A percentile compares a stretch with the other conserved stretches of the same genome.
These are phyloP conservation scores for Eupithecia abbreviata DNA, from an alignment of 2,888 invertebrate genomes.

Conservation along the genomic window DNA sequence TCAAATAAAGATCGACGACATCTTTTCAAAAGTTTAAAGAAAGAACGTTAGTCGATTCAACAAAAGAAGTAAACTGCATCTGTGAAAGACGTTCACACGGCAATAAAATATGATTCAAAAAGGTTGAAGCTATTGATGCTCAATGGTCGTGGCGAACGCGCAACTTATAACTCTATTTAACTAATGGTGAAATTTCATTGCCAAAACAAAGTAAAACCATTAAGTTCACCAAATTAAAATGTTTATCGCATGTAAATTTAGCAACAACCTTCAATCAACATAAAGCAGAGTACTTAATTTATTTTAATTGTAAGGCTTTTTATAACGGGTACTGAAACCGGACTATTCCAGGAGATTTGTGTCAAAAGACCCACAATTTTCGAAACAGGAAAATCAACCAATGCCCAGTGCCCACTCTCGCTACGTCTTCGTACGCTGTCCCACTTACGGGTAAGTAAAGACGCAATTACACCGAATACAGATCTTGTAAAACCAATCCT, in stretches of 20 bases:
- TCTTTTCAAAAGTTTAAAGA: slow-evolving; percentile 46
- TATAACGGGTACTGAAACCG: slow-evolving; percentile 34
- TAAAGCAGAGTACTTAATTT: slow-evolving; percentile 12
- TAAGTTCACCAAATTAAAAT: background rate
- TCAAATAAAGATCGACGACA: slow-evolving; percentile 41
- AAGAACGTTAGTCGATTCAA: slow-evolving; percentile 52
- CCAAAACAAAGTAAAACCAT: background rate
- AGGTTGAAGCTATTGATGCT: slow-evolving; percentile 26
- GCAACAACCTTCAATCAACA: slow-evolving; percentile 11
- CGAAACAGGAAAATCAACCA: slow-evolving; percentile 39
- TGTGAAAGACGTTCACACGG: slow-evolving; percentile 62
- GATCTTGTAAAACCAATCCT: background rate
- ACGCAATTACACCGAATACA: slow-evolving; percentile 19
- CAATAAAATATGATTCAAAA: slow-evolving; percentile 61
- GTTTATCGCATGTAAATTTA: slow-evolving; percentile 1
- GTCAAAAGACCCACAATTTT: slow-evolving; percentile 36
- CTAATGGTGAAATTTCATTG: background rate
- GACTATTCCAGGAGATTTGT: slow-evolving; percentile 35
- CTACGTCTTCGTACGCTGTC: slow-evolving; percentile 33
- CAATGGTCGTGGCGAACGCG: slow-evolving; percentile 16
- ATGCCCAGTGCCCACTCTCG: slow-evolving; percentile 34
- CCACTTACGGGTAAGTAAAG: slow-evolving; percentile 31
- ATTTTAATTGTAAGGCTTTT: slow-evolving; percentile 31
- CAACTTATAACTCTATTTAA: background rate
- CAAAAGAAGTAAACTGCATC: slow-evolving; percentile 58